Conservation (phyloP, 2,113 vertebrate species). For the Hippocampus comes region DNA sequence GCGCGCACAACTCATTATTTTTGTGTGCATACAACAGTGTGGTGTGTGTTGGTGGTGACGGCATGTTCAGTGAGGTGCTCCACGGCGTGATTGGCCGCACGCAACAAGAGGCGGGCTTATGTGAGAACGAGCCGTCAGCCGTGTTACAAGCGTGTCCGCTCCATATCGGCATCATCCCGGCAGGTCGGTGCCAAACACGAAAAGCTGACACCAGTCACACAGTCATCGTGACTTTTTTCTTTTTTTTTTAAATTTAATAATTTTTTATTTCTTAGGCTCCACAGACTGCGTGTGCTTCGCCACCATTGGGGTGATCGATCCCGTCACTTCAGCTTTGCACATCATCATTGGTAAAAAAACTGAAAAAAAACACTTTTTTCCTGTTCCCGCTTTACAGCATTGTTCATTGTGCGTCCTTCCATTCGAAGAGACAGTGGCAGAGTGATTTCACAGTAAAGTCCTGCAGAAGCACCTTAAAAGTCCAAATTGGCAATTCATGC, state of each 20-base stretch:
- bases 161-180: slow-evolving; percentile 82
- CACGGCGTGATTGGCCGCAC: slow-evolving; percentile 79
- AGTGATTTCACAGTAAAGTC: too few species aligned
- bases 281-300: slow-evolving; percentile 80
- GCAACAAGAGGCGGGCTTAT: slow-evolving; percentile 75
- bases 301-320: slow-evolving; percentile 77
- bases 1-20: background rate
- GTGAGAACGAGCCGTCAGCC: slow-evolving; percentile 63
- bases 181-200: slow-evolving; percentile 59
- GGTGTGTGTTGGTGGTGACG: slow-evolving; percentile 81
- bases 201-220: background rate
- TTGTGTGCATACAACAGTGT: slow-evolving; percentile 64
- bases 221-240: background rate
- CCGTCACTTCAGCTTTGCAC: slow-evolving; percentile 77
- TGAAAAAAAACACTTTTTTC: background rate
- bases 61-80: slow-evolving; percentile 81
- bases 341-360: slow-evolving; percentile 71
- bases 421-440: too few species aligned
- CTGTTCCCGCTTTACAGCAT: too few species aligned
- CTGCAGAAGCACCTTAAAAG: background rate
- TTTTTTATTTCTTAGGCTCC: slow-evolving; percentile 60
- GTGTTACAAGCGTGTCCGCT: slow-evolving; percentile 70
- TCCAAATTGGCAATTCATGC: too few species aligned
- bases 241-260: background rate
- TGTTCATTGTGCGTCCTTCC: too few species aligned